phyloP scores from a whole-genome alignment of 2,797 vertebrate species.

The Orestias chungarensis region DNA sequence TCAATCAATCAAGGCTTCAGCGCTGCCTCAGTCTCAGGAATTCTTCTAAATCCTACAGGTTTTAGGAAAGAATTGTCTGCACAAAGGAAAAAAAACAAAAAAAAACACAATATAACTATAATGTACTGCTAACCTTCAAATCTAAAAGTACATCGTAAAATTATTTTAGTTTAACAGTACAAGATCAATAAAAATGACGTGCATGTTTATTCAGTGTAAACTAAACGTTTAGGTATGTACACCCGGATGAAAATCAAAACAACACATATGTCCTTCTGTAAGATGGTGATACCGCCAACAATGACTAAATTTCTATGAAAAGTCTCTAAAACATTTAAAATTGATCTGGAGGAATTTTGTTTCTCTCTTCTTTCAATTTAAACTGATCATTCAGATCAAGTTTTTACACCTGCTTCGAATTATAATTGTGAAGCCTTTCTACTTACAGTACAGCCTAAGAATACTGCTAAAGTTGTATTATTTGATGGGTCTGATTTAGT shows the following conservation, averaged over 20 bases:
- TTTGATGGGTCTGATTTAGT: background rate
- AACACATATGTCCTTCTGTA: background rate
- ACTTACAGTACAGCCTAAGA: background rate
- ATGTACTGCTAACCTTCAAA: background rate
- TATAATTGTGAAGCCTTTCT: background rate
- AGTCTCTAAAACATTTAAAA: background rate
- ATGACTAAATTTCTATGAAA: background rate
- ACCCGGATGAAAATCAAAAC: background rate
- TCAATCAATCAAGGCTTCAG: background rate
- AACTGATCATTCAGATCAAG: background rate
- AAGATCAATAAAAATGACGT: background rate
- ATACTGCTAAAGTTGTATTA: background rate
- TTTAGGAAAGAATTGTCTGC: background rate
- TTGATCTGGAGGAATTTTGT: background rate
- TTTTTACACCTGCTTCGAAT: background rate
- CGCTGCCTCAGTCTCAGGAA: background rate
- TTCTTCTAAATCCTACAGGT: background rate
- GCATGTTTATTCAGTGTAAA: too few relatives aligned
- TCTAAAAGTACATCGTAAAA: background rate
- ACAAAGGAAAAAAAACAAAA: background rate
- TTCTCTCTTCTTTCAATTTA: background rate
- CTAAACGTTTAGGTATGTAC: background rate
- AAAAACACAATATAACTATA: background rate
- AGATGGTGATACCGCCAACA: background rate
- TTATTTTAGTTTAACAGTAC: background rate